Conservation (phyloP, 2,888 invertebrate species). For the Synanthedon myopaeformis region DNA sequence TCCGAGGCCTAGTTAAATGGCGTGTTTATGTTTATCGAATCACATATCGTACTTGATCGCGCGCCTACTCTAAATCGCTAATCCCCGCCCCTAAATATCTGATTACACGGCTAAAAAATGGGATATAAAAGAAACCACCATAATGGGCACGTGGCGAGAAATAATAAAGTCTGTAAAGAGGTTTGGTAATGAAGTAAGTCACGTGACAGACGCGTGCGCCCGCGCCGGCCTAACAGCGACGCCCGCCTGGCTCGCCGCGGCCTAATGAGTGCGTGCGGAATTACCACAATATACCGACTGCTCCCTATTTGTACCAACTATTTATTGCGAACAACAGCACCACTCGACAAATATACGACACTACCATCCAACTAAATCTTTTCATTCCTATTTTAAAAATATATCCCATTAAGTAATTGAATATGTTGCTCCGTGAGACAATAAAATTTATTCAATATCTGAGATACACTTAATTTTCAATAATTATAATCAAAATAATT, state of each 20-base stretch:
- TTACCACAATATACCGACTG: slow-evolving; percentile 15
- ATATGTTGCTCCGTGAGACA: neutral
- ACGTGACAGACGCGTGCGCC: slow-evolving; percentile 36
- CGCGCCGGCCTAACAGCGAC: slow-evolving; percentile 1
- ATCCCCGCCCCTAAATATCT: slow-evolving; percentile 40
- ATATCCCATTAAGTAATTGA: neutral
- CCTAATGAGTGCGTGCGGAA: slow-evolving; percentile 25
- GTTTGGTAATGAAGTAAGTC: slow-evolving; percentile 48
- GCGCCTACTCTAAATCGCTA: slow-evolving; percentile 20
- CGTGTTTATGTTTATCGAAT: slow-evolving; percentile 59
- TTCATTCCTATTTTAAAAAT: too few species aligned
- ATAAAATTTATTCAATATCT: neutral
- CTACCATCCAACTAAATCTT: too few species aligned
- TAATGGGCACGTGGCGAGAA: slow-evolving; percentile 58
- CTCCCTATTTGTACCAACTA: neutral
- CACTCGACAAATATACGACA: too few species aligned
- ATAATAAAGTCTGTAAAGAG: slow-evolving; percentile 56
- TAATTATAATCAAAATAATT: too few species aligned
- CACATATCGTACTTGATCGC: slow-evolving; percentile 38
- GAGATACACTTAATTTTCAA: too few species aligned
- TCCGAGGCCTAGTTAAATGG: slow-evolving; percentile 34
- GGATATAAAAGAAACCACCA: slow-evolving; percentile 40
- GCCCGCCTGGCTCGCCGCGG: slow-evolving; percentile 6
- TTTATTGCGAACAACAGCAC: neutral
- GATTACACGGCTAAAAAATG: slow-evolving; percentile 39